Evolutionary conservation across 2,888 invertebrate genomes (phyloP).

Genomic region (Pteria penguin): DNA sequence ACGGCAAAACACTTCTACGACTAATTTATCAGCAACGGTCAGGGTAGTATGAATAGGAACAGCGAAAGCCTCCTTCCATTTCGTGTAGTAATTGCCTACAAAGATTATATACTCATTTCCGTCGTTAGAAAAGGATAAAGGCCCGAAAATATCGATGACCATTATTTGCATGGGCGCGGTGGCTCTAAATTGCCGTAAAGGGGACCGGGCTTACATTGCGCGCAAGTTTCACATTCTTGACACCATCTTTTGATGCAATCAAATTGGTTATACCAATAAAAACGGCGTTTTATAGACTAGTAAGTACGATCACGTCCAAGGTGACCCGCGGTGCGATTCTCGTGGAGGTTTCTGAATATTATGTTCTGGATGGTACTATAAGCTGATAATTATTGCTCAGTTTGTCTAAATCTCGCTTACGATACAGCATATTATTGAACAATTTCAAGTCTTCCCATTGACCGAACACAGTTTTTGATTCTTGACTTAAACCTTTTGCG

Average conservation of each 20-base stretch:
- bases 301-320: conserved; percentile 46
- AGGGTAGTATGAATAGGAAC: conserved; percentile 39
- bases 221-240: conserved; percentile 37
- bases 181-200: conserved; percentile 32
- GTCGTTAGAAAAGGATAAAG: conserved; percentile 41
- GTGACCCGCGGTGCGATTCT: conserved; percentile 32
- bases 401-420: neutral
- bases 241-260: conserved; percentile 39
- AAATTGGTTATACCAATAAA: conserved; percentile 43
- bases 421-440: conserved; percentile 1
- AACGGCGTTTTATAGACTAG: conserved; percentile 29
- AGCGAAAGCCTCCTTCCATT: conserved; percentile 45
- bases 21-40: conserved; percentile 50
- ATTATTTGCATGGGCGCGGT: conserved; percentile 26
- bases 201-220: conserved; percentile 38
- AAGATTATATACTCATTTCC: conserved; percentile 53
- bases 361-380: conserved; percentile 15
- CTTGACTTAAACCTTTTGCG: neutral
- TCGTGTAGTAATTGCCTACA: conserved; percentile 50
- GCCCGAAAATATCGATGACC: conserved; percentile 53
- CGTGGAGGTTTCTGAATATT: conserved; percentile 18
- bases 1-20: conserved; percentile 41
- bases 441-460: neutral
- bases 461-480: neutral
- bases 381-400: neutral